Evolutionary conservation across 2,113 vertebrate genomes (phyloP).

Genomic region (Nansenia antarctica): DNA sequence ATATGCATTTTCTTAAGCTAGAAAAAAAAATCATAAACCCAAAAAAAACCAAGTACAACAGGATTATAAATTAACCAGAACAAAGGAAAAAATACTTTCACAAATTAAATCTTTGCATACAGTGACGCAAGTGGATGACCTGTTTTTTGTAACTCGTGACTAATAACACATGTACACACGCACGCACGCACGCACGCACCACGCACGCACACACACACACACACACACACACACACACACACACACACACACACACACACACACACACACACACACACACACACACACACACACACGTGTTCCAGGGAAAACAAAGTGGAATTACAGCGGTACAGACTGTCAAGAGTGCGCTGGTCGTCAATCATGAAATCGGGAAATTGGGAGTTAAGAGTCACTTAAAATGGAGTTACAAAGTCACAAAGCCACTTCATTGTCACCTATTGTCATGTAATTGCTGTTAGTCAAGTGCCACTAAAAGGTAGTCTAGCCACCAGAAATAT

Average conservation of each 20-base stretch:
- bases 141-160: slow-evolving; percentile 59
- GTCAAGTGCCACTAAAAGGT: slow-evolving; percentile 35
- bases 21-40: slow-evolving; percentile 56
- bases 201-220: too few species aligned
- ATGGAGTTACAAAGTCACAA: slow-evolving; percentile 39
- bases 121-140: slow-evolving; percentile 65
- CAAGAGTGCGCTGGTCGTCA: slow-evolving; percentile 65
- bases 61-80: slow-evolving; percentile 80
- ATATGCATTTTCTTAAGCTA: slow-evolving; percentile 71
- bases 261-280: too few species aligned
- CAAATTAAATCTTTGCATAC: slow-evolving; percentile 72
- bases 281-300: slow-evolving; percentile 26
- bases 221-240: too few species aligned
- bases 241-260: too few species aligned
- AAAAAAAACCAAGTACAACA: slow-evolving; percentile 65
- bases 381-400: slow-evolving; percentile 28
- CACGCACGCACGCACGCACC: too few species aligned
- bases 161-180: slow-evolving; percentile 50
- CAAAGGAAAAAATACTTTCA: slow-evolving; percentile 62
- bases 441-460: slow-evolving; percentile 58
- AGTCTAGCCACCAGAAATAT: slow-evolving; percentile 43
- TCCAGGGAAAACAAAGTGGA: too few species aligned
- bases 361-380: slow-evolving; percentile 30
- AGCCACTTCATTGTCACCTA: neutral
- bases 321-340: slow-evolving; percentile 58